Evolutionary conservation across 2,888 invertebrate species (phyloP).

Genomic region (Microctonus aethiopoides): DNA sequence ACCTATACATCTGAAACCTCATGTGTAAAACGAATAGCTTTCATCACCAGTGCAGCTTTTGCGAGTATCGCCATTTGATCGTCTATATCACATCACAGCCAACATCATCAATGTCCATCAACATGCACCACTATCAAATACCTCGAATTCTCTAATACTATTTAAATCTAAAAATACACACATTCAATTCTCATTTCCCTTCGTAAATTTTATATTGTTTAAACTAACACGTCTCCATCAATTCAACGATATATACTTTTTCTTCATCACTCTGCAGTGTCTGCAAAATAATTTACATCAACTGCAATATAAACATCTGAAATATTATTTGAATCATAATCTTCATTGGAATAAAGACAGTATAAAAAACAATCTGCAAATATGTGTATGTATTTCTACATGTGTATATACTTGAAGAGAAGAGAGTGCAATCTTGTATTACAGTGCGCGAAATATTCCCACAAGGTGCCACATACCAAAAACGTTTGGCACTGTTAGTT

Average conservation of each 20-base stretch:
- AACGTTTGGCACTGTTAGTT: conserved; percentile 25
- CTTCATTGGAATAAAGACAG: background rate
- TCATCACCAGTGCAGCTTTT: background rate
- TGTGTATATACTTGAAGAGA: background rate
- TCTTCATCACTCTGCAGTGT: background rate
- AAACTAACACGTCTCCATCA: background rate
- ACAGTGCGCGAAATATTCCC: conserved; percentile 25
- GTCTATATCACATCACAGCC: background rate
- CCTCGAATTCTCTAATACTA: background rate
- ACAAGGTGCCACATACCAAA: conserved; percentile 16
- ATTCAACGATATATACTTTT: background rate
- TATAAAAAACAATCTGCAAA: background rate
- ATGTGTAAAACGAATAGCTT: background rate
- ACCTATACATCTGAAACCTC: background rate
- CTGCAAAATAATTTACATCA: background rate
- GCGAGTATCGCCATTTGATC: background rate
- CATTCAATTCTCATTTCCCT: background rate
- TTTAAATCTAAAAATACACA: background rate
- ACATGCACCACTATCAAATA: background rate
- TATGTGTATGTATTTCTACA: too few relatives aligned
- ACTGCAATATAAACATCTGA: background rate
- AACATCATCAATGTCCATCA: background rate
- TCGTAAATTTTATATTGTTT: background rate
- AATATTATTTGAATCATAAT: background rate
- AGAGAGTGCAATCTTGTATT: conserved; percentile 7